These are phyloP conservation scores for Chaetura pelagica DNA, from an alignment of 2,113 vertebrate species.

Conservation along the genomic window DNA sequence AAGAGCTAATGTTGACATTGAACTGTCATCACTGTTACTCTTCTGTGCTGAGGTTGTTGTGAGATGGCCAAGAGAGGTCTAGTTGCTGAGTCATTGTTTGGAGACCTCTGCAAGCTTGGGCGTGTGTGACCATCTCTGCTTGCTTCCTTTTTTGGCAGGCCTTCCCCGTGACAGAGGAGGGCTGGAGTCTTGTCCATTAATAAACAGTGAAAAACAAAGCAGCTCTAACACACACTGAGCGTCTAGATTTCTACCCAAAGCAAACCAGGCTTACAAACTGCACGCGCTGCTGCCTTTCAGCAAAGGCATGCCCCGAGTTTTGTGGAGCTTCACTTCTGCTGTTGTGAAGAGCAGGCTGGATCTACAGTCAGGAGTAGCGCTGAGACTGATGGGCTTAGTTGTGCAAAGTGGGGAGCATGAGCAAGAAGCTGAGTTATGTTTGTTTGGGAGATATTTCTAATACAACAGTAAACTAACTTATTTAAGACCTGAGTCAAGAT, in stretches of 20 bases:
- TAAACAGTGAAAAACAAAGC: neutral
- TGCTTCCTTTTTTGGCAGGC: neutral
- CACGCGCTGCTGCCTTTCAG: neutral
- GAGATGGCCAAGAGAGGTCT: neutral
- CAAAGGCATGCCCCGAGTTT: neutral
- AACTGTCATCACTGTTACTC: neutral
- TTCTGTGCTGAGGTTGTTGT: neutral
- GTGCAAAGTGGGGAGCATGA: neutral
- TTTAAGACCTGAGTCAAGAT: neutral
- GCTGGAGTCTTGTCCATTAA: neutral
- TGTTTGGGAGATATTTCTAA: neutral
- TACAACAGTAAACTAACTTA: neutral
- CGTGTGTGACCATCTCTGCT: neutral
- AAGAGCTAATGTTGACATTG: neutral
- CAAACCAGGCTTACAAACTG: neutral
- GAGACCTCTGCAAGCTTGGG: neutral
- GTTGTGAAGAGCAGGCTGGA: neutral
- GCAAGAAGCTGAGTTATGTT: neutral
- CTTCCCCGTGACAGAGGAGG: neutral
- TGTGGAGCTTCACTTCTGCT: neutral
- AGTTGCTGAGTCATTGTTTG: slow-evolving; percentile 4
- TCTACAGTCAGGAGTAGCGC: neutral
- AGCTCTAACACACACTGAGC: neutral
- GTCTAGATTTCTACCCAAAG: neutral
- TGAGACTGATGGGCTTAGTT: neutral